Conservation (phyloP, 2,888 invertebrate genomes). For the Pemphredon lugubris region DNA sequence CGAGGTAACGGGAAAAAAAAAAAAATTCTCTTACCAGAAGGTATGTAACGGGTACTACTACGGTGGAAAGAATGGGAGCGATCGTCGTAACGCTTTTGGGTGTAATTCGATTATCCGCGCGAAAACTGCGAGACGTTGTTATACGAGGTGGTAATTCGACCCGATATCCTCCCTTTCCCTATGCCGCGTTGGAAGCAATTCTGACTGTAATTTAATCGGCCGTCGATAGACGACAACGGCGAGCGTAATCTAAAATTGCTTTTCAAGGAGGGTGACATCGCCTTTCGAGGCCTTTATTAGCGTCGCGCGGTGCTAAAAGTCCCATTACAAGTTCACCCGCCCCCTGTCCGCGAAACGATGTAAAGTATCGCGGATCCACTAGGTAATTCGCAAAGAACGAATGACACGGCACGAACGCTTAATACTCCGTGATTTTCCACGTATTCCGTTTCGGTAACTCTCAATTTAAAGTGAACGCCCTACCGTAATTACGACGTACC, state of each 20-base stretch:
- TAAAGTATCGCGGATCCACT: too few relatives aligned
- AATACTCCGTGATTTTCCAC: too few relatives aligned
- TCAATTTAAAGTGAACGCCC: too few relatives aligned
- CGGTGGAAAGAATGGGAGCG: slow-evolving; percentile 16
- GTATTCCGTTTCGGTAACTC: too few relatives aligned
- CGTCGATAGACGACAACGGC: slow-evolving; percentile 60
- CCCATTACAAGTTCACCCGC: neutral
- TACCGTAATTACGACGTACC: too few relatives aligned
- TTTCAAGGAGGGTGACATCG: slow-evolving; percentile 28
- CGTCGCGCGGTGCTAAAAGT: neutral
- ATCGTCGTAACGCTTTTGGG: slow-evolving; percentile 33
- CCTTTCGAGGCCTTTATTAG: slow-evolving; percentile 39
- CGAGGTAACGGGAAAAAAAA: neutral
- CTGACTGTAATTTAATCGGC: slow-evolving; percentile 66
- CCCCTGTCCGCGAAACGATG: too few relatives aligned
- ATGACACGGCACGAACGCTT: too few relatives aligned
- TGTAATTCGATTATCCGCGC: slow-evolving; percentile 62
- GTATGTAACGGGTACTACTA: neutral
- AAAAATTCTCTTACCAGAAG: neutral
- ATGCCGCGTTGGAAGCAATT: slow-evolving; percentile 46
- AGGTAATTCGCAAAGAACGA: too few relatives aligned
- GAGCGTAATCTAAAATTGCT: slow-evolving; percentile 64
- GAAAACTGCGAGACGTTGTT: slow-evolving; percentile 53
- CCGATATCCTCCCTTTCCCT: slow-evolving; percentile 19
- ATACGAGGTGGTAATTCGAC: slow-evolving; percentile 57